Evolutionary conservation across 2,888 invertebrate genomes (phyloP).

Genomic region (Dicranocentrus wangi): DNA sequence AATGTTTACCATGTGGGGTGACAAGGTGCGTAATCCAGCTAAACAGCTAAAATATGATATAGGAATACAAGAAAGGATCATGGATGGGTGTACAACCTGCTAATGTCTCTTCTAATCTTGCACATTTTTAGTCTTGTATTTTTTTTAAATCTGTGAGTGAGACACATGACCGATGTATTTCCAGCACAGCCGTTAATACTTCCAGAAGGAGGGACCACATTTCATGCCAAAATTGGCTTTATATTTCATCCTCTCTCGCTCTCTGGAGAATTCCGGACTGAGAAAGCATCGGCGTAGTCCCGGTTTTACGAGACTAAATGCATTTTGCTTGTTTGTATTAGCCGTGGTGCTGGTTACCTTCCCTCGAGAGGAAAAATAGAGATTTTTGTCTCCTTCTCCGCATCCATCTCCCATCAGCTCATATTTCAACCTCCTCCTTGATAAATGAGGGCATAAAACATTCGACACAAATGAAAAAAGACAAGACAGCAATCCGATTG

Average conservation of each 20-base stretch:
- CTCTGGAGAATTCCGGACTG: constrained; percentile 27
- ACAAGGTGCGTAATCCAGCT: no score
- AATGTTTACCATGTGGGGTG: no score
- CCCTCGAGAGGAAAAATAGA: constrained; percentile 20
- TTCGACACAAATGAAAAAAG: constrained; percentile 64
- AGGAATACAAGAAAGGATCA: no score
- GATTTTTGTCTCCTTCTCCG: constrained; percentile 65
- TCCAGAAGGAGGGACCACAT: constrained; percentile 32
- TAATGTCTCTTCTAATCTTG: no score
- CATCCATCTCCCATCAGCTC: constrained; percentile 70
- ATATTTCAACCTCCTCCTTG: constrained; percentile 68
- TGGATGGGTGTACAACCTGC: no score
- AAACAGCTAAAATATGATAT: no score
- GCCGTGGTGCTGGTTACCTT: no score
- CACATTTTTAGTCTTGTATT: no score
- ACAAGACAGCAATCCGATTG: constrained; percentile 61
- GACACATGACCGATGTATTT: no score
- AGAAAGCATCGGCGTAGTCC: not conserved
- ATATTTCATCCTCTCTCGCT: constrained; percentile 32
- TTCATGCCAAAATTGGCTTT: constrained; percentile 54
- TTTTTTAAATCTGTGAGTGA: no score
- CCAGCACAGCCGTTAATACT: constrained; percentile 41
- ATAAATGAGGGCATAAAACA: constrained; percentile 70
- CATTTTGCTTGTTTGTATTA: no score
- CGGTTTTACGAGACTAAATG: not conserved